Percentiles rank a stretch among this genome's conserved stretches.
Evolutionary conservation across 2,797 vertebrate species (phyloP).

Genomic region (Lagodon rhomboides): DNA sequence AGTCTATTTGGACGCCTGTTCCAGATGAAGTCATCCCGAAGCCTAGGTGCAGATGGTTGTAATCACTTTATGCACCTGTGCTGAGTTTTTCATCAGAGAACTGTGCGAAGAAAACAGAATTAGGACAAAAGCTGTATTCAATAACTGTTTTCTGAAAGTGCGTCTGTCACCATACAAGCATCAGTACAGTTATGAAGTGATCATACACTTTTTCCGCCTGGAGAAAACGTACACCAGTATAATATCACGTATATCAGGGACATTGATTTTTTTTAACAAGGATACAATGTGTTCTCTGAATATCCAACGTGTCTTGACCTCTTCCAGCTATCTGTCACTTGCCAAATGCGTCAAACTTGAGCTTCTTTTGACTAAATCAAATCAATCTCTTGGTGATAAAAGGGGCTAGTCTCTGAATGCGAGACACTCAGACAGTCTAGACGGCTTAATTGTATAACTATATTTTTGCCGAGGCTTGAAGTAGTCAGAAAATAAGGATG

Average conservation of each 20-base stretch:
- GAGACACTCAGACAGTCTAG: constrained; percentile 47
- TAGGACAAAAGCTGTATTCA: constrained; percentile 6
- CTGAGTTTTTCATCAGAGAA: constrained; percentile 38
- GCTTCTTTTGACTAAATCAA: constrained; percentile 20
- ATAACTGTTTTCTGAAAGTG: not conserved
- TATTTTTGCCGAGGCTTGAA: constrained; percentile 18
- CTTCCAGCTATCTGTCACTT: not conserved
- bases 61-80: constrained; percentile 53
- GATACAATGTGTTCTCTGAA: constrained; percentile 10
- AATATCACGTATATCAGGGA: not conserved
- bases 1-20: constrained; percentile 97
- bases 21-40: constrained; percentile 94
- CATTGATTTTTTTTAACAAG: constrained; percentile 23
- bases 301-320: constrained; percentile 8
- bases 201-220: not conserved
- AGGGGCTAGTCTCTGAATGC: constrained; percentile 11
- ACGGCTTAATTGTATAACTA: constrained; percentile 40
- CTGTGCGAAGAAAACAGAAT: not conserved
- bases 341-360: constrained; percentile 3
- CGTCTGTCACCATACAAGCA: constrained; percentile 17
- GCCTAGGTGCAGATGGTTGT: constrained; percentile 88
- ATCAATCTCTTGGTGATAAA: constrained; percentile 24
- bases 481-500: constrained; percentile 16
- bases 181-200: not conserved
- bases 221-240: too few relatives aligned